These are phyloP conservation scores for Onychostruthus taczanowskii DNA, from an alignment of 2,113 vertebrate species.

Conservation along the genomic window DNA sequence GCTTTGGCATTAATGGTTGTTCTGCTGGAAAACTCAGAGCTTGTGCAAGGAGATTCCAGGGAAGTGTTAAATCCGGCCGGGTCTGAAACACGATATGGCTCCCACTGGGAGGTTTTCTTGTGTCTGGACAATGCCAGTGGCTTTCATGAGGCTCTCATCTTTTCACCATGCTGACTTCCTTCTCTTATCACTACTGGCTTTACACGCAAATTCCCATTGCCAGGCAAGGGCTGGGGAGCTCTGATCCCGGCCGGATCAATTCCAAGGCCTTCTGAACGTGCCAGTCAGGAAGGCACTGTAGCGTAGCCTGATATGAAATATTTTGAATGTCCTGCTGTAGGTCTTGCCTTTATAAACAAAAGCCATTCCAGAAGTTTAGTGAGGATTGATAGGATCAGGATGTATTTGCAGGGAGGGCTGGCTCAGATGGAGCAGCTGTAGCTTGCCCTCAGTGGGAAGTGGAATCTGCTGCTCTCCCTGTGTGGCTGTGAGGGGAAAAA, in stretches of 20 bases:
- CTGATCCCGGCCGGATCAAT: neutral
- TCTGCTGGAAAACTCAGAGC: neutral
- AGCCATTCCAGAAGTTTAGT: slow-evolving; percentile 29
- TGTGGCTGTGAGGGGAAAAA: neutral
- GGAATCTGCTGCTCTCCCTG: neutral
- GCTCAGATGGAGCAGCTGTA: neutral
- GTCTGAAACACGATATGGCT: neutral
- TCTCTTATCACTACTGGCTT: neutral
- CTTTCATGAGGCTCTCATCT: neutral
- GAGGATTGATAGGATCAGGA: slow-evolving; percentile 52
- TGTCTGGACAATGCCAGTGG: neutral
- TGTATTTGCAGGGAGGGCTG: neutral
- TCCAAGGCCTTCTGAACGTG: neutral
- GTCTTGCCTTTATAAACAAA: slow-evolving; percentile 58
- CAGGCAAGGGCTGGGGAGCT: neutral
- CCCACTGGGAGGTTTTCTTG: neutral
- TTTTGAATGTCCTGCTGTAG: slow-evolving; percentile 64
- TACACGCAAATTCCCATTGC: neutral
- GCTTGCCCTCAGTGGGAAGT: neutral
- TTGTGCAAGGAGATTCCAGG: neutral
- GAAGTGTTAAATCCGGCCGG: neutral
- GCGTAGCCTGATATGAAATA: neutral
- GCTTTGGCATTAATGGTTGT: neutral
- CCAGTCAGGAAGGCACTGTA: slow-evolving; percentile 46
- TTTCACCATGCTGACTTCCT: neutral